A percentile compares a stretch with the other conserved stretches of the same genome.
These are phyloP conservation scores for Lycorma delicatula DNA, from an alignment of 1,140 invertebrate species.

Conservation along the genomic window DNA sequence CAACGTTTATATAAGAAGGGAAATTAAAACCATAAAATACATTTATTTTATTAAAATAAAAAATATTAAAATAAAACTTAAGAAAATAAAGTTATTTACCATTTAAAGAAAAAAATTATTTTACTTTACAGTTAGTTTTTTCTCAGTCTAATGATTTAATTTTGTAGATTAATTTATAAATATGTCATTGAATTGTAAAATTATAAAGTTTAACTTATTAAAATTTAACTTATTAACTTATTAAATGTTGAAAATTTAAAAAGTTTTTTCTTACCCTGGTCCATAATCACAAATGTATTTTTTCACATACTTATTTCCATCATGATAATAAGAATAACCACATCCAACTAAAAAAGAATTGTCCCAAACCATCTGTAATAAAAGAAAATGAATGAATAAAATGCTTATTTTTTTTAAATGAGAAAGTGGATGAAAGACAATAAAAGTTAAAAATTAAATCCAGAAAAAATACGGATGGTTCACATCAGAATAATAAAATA, in stretches of 20 bases:
- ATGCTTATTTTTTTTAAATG: not conserved
- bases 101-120: not conserved
- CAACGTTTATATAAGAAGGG: too few species aligned
- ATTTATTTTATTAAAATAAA: too few species aligned
- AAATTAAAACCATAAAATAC: too few species aligned
- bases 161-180: not conserved
- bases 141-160: not conserved
- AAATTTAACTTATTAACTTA: constrained; percentile 1
- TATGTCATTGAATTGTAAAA: constrained; percentile 22
- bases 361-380: constrained; percentile 65
- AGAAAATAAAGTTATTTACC: too few species aligned
- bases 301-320: constrained; percentile 58
- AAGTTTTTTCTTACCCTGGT: constrained; percentile 50
- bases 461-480: not conserved
- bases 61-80: too few species aligned
- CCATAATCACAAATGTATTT: constrained; percentile 82
- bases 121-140: not conserved
- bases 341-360: constrained; percentile 70
- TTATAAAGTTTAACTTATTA: not conserved
- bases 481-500: not conserved
- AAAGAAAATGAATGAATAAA: constrained; percentile 11
- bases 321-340: constrained; percentile 70
- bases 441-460: not conserved
- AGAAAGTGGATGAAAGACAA: too few species aligned
- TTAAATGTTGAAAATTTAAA: constrained; percentile 5